These are phyloP conservation scores for Nycteola revayana DNA, from an alignment of 2,888 invertebrate genomes.

Conservation along the genomic window DNA sequence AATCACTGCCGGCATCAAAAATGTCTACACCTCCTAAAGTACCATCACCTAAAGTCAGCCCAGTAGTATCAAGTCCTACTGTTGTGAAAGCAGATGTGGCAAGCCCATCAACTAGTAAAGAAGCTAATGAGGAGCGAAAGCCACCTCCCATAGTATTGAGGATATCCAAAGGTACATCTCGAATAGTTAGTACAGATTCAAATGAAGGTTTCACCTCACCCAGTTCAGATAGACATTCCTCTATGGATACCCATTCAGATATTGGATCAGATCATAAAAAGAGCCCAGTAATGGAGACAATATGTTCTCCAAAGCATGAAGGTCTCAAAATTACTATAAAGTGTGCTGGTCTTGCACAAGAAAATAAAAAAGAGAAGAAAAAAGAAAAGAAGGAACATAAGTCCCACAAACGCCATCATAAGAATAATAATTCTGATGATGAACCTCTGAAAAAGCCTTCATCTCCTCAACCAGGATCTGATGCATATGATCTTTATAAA, in stretches of 20 bases:
- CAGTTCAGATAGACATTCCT: slow-evolving; percentile 75
- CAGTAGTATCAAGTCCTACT: slow-evolving; percentile 61
- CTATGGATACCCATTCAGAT: slow-evolving; percentile 71
- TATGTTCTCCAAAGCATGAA: slow-evolving; percentile 77
- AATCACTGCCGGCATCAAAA: slow-evolving; percentile 42
- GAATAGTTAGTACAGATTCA: slow-evolving; percentile 85
- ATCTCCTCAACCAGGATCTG: slow-evolving; percentile 78
- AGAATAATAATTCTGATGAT: slow-evolving; percentile 68
- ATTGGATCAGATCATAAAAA: slow-evolving; percentile 66
- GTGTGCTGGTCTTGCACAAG: slow-evolving; percentile 65
- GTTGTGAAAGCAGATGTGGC: slow-evolving; percentile 61
- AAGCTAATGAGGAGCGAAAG: slow-evolving; percentile 70
- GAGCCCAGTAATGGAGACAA: slow-evolving; percentile 68
- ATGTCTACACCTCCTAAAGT: slow-evolving; percentile 52
- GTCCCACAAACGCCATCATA: slow-evolving; percentile 75
- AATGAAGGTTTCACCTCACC: slow-evolving; percentile 83
- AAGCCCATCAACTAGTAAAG: slow-evolving; percentile 76
- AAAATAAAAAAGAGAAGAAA: slow-evolving; percentile 70
- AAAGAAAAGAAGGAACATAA: slow-evolving; percentile 80
- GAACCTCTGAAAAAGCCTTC: slow-evolving; percentile 58
- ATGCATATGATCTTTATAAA: slow-evolving; percentile 76
- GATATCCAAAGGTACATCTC: slow-evolving; percentile 90
- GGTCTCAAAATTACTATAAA: slow-evolving; percentile 78
- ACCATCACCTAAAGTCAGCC: slow-evolving; percentile 72
- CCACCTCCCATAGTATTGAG: slow-evolving; percentile 93